These are phyloP conservation scores for Drosophila carrolli DNA, from an alignment of 1,140 invertebrate species.

Conservation along the genomic window DNA sequence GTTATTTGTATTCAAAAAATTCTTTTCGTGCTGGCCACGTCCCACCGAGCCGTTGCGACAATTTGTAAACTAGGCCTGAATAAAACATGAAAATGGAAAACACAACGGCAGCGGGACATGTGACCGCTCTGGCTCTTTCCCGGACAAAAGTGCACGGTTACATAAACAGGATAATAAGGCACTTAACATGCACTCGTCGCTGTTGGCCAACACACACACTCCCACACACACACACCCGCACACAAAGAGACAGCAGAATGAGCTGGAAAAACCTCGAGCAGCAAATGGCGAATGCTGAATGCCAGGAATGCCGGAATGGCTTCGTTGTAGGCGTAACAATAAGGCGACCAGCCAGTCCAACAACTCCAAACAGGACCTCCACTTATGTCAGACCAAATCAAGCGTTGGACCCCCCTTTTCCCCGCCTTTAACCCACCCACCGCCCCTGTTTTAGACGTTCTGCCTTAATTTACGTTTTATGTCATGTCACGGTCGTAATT, in stretches of 20 bases:
- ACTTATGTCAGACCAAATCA: conserved; percentile 80
- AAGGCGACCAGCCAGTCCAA: conserved; percentile 35
- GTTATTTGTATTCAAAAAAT: conserved; percentile 72
- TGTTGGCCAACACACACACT: conserved; percentile 46
- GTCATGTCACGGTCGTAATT: conserved; percentile 78
- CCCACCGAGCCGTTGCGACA: conserved; percentile 55
- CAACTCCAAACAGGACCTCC: conserved; percentile 52
- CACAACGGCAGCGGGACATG: conserved; percentile 30
- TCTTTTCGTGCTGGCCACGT: conserved; percentile 45
- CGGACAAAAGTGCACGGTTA: conserved; percentile 75
- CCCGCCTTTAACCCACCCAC: not conserved
- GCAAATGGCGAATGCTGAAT: conserved; percentile 48
- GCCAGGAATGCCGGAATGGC: conserved; percentile 52
- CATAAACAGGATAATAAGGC: conserved; percentile 81
- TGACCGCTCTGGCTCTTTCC: conserved; percentile 10
- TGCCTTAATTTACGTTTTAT: conserved; percentile 79
- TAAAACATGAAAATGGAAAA: conserved; percentile 68
- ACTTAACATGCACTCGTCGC: conserved; percentile 79
- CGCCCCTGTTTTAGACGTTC: conserved; percentile 41
- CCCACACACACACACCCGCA: not conserved
- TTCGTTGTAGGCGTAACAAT: conserved; percentile 63
- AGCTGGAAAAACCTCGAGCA: conserved; percentile 26
- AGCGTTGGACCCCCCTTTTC: conserved; percentile 47
- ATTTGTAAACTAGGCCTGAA: conserved; percentile 77
- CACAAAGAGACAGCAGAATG: conserved; percentile 2